phyloP scores from a whole-genome alignment of 2,797 vertebrate genomes.

The Euphonia xanthogaster region DNA sequence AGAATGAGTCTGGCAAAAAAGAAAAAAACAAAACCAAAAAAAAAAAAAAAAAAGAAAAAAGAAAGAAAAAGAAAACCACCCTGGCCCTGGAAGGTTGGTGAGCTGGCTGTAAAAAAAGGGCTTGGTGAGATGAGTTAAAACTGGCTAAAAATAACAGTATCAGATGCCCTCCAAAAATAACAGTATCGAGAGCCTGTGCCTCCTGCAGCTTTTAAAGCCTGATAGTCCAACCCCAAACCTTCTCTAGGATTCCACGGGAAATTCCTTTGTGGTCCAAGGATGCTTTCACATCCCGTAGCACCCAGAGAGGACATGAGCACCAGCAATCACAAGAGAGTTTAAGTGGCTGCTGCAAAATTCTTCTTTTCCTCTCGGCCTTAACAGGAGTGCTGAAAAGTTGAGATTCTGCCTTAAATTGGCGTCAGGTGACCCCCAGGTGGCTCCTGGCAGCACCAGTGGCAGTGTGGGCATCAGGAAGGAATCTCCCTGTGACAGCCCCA shows the following conservation, averaged over 20 bases:
- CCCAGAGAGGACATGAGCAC: neutral
- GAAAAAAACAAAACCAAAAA: neutral
- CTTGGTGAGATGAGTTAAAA: neutral
- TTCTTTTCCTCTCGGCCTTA: neutral
- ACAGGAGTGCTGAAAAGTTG: fast-evolving
- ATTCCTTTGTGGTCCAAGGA: neutral
- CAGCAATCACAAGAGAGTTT: fast-evolving
- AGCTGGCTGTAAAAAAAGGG: neutral
- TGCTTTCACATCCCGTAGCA: fast-evolving
- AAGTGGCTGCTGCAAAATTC: neutral
- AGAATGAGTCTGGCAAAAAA: neutral
- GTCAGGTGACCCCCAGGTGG: fast-evolving
- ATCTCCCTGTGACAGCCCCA: fast-evolving
- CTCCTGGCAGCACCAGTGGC: neutral
- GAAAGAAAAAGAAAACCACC: neutral
- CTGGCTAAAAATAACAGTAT: neutral
- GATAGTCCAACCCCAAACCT: neutral
- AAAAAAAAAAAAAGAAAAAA: neutral
- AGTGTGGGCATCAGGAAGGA: fast-evolving
- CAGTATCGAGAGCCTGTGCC: neutral
- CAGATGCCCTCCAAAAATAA: neutral
- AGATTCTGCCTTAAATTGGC: neutral
- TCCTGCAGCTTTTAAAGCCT: neutral
- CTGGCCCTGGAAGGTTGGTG: neutral
- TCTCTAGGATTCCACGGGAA: neutral